These are phyloP conservation scores for Bombus polaris DNA, from an alignment of 1,140 invertebrate species.

Conservation along the genomic window DNA sequence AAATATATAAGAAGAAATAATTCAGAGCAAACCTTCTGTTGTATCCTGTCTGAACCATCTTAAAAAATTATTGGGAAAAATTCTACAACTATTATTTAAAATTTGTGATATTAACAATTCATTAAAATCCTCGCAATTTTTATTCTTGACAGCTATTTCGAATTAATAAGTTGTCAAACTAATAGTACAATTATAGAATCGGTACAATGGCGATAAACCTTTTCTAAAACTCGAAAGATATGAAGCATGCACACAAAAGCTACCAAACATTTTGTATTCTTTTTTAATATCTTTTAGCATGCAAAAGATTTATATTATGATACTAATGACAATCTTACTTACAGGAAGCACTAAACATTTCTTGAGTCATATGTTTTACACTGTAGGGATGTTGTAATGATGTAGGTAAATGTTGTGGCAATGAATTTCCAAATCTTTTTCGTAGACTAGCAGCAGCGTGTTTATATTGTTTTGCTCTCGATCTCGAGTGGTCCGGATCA, in stretches of 20 bases:
- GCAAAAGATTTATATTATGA: not conserved
- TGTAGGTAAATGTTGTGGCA: slow-evolving; percentile 73
- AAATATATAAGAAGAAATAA: not conserved
- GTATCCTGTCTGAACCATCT: not conserved
- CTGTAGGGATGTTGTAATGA: slow-evolving; percentile 80
- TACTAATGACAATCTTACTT: slow-evolving; percentile 54
- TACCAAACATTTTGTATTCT: not conserved
- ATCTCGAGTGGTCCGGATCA: slow-evolving; percentile 77
- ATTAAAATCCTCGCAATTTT: not conserved
- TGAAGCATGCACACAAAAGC: not conserved
- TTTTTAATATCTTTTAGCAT: not conserved
- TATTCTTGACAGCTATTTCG: not conserved
- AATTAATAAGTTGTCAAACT: not conserved
- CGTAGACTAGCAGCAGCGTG: slow-evolving; percentile 76
- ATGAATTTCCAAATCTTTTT: slow-evolving; percentile 79
- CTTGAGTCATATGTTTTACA: slow-evolving; percentile 80
- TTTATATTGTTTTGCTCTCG: slow-evolving; percentile 77
- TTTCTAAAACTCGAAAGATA: not conserved
- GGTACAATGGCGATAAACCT: not conserved
- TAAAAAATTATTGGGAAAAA: slow-evolving; percentile 8
- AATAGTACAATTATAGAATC: not conserved
- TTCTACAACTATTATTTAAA: slow-evolving; percentile 12
- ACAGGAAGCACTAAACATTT: slow-evolving; percentile 79
- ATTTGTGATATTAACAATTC: not conserved
- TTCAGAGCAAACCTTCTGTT: slow-evolving; percentile 12